Conservation (phyloP, 1,140 invertebrate genomes). For the Ganaspis sp. region DNA sequence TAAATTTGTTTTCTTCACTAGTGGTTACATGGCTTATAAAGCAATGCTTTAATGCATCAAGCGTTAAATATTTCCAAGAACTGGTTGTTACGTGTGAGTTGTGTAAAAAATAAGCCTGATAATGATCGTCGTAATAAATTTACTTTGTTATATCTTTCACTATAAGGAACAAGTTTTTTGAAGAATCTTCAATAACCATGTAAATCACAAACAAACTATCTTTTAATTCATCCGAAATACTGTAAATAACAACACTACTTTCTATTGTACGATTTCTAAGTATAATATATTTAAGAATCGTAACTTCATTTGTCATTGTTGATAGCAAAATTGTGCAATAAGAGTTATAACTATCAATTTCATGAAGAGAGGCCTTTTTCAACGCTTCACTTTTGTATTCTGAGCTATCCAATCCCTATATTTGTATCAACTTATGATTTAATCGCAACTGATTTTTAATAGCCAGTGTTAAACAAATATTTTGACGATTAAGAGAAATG, state of each 20-base stretch:
- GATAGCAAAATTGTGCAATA: no score
- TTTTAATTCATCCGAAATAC: background rate
- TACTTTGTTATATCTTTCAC: constrained; percentile 29
- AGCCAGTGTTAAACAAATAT: no score
- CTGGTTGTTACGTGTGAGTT: background rate
- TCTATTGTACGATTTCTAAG: background rate
- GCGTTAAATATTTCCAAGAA: background rate
- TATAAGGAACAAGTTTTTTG: background rate
- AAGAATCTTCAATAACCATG: constrained; percentile 10
- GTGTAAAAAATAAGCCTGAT: background rate
- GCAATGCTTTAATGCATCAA: no score
- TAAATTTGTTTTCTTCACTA: no score
- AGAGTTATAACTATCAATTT: no score
- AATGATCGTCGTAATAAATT: constrained; percentile 30
- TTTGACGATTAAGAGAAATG: no score
- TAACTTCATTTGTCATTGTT: background rate
- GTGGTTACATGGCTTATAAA: no score
- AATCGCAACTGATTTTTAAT: no score
- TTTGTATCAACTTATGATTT: no score
- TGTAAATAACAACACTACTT: background rate
- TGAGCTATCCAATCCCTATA: no score
- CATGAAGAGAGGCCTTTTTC: no score
- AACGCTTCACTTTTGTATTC: no score
- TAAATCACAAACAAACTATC: constrained; percentile 5
- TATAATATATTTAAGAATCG: background rate